Base-by-base conservation (phyloP, 1,140 invertebrate genomes). In the Oscheius sp. region DNA sequence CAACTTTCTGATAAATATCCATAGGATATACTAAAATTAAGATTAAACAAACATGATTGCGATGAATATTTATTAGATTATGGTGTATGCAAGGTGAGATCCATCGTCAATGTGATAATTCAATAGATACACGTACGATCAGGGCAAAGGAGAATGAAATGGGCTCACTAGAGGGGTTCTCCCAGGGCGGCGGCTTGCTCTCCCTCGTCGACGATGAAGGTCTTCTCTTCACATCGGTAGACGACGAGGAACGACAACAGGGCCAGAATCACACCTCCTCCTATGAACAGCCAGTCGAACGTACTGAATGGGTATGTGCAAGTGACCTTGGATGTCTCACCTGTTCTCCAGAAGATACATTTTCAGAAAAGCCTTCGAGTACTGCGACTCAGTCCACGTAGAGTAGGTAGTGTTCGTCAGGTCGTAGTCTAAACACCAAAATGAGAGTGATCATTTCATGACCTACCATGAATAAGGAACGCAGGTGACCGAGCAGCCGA, bases 401-500 rank as follows among this genome's bases (percentile, higher is more conserved):
- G 49, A 55, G 28, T 55, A 55, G 23, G 15, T 55, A 26, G 7
- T 23, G 23, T 26, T 55, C 23, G 15, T 55, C 49, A 55, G 15
- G 49, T 55, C 49, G 49, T 55, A 55, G 7, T 23, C 49, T 55
- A 13, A 7, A n/a, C 28, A 20, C 23, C n/a, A 10, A n/a, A 42
- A 10, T 42, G 38, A 42, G n/a, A 42, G n/a, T 42, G n/a, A 10
- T 42, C n/a, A 10, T 10, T 42, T 42, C 10, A 42, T 10, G n/a
- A 42, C 38, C n/a, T 42, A 74, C 73, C 49, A 35, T 35, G 18
- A 68, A 76, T 76, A 3, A 78, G 65, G 64, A 77, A 77, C 32
- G 76, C 76, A 18, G 76, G 76, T 20, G 76, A 77, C 28, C 52
- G 75, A 28, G 73, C 76, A 13, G 4, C 15, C 15, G 75, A 75